Conservation (phyloP, 2,888 invertebrate genomes). For the Habrosyne pyritoides region DNA sequence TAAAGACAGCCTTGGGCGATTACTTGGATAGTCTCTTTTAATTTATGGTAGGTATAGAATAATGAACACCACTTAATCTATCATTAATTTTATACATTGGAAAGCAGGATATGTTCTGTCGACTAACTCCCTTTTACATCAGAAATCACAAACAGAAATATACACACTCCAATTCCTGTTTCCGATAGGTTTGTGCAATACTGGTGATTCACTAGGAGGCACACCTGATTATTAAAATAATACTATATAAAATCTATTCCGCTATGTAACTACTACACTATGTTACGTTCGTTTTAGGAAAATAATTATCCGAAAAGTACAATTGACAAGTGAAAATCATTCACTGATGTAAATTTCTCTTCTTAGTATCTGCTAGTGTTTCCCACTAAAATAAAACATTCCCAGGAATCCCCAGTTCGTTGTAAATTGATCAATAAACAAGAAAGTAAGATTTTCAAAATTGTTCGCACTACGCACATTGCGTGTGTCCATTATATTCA, state of each 20-base stretch:
- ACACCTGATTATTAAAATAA: too few relatives aligned
- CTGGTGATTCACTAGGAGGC: too few relatives aligned
- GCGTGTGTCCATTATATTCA: neutral
- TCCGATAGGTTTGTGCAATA: too few relatives aligned
- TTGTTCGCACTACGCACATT: neutral
- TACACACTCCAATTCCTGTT: too few relatives aligned
- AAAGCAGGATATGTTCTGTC: neutral
- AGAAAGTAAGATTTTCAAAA: neutral
- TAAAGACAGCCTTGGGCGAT: slow-evolving; percentile 29
- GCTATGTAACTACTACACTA: too few relatives aligned
- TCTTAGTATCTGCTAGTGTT: neutral
- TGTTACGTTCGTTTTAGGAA: neutral
- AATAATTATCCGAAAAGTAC: neutral
- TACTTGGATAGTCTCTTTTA: slow-evolving; percentile 1
- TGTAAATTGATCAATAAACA: neutral
- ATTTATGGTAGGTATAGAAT: slow-evolving; percentile 1
- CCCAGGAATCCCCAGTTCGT: neutral
- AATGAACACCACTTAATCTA: neutral
- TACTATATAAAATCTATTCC: too few relatives aligned
- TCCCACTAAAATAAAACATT: neutral
- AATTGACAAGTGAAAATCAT: neutral
- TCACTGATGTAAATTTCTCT: too few relatives aligned
- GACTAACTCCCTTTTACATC: too few relatives aligned
- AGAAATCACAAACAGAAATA: too few relatives aligned
- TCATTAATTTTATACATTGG: neutral